Percentiles rank a stretch among this genome's conserved stretches.
These are phyloP conservation scores for Syrrhaptes paradoxus DNA, from an alignment of 2,113 vertebrate species.

Conservation along the genomic window DNA sequence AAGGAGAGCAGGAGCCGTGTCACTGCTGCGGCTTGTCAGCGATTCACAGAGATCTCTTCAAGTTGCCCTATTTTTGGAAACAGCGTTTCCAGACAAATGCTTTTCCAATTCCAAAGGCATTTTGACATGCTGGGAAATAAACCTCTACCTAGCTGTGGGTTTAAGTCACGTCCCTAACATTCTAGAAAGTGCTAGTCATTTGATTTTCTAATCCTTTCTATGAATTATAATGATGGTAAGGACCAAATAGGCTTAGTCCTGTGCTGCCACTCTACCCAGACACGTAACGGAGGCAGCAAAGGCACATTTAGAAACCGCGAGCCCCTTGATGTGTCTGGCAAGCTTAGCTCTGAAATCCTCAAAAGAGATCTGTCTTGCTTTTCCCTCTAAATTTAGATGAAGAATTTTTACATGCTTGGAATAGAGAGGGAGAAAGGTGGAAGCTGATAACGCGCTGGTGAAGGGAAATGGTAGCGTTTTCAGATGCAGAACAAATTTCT, in stretches of 20 bases:
- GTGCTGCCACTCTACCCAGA: conserved; percentile 49
- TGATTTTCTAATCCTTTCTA: conserved; percentile 43
- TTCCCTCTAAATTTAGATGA: conserved; percentile 60
- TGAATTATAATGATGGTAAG: conserved; percentile 39
- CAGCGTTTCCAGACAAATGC: conserved; percentile 34
- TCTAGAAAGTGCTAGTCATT: conserved; percentile 28
- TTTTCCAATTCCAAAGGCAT: conserved; percentile 25
- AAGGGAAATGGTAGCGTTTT: background rate
- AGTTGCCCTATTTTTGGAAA: conserved; percentile 28
- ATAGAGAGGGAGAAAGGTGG: conserved; percentile 31
- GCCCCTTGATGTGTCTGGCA: conserved; percentile 51
- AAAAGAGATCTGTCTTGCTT: conserved; percentile 29
- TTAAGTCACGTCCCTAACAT: conserved; percentile 29
- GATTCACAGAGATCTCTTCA: background rate
- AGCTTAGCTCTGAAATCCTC: conserved; percentile 55
- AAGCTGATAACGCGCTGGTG: background rate
- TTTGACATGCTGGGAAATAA: conserved; percentile 30
- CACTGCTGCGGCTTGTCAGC: background rate
- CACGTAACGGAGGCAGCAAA: background rate
- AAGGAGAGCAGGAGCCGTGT: background rate
- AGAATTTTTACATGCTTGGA: conserved; percentile 22
- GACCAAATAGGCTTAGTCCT: conserved; percentile 61
- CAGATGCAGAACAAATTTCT: background rate
- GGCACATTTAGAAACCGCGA: conserved; percentile 14
- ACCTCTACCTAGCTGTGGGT: conserved; percentile 37